phyloP scores from a whole-genome alignment of 2,113 vertebrate genomes.

The Narcine bancroftii region DNA sequence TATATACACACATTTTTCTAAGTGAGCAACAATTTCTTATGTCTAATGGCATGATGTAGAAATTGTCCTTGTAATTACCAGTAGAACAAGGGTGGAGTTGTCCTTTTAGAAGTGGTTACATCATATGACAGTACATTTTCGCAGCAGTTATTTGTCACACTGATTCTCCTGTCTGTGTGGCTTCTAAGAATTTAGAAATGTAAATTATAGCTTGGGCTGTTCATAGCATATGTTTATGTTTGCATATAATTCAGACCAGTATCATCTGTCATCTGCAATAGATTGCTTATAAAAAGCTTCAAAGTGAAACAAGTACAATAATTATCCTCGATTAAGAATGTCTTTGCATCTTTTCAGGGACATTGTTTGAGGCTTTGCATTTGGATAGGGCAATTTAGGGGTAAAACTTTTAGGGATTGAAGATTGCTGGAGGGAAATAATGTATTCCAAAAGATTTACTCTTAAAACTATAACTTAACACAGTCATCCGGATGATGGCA shows the following conservation, averaged over 20 bases:
- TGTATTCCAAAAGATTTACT: neutral
- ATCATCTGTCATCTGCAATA: neutral
- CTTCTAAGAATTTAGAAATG: constrained; percentile 12
- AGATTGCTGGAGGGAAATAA: neutral
- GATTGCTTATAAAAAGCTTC: constrained; percentile 25
- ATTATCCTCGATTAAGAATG: constrained; percentile 25
- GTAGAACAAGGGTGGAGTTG: neutral
- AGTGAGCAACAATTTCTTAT: neutral
- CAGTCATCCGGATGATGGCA: too few species aligned
- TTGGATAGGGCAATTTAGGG: constrained; percentile 19
- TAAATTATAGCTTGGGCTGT: constrained; percentile 24
- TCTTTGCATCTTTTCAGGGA: neutral
- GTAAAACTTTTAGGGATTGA: neutral
- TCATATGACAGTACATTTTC: neutral
- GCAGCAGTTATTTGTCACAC: neutral
- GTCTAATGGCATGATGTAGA: neutral
- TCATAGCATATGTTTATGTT: constrained; percentile 11
- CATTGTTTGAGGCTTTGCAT: neutral
- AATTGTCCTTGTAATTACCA: neutral
- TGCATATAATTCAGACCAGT: constrained; percentile 7
- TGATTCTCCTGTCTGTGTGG: neutral
- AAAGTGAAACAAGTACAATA: constrained; percentile 25
- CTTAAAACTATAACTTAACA: neutral
- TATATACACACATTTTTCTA: too few species aligned
- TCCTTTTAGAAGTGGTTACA: neutral